Base-by-base conservation (phyloP, 2,113 vertebrate species). In the Phrynocephalus versicolor region DNA sequence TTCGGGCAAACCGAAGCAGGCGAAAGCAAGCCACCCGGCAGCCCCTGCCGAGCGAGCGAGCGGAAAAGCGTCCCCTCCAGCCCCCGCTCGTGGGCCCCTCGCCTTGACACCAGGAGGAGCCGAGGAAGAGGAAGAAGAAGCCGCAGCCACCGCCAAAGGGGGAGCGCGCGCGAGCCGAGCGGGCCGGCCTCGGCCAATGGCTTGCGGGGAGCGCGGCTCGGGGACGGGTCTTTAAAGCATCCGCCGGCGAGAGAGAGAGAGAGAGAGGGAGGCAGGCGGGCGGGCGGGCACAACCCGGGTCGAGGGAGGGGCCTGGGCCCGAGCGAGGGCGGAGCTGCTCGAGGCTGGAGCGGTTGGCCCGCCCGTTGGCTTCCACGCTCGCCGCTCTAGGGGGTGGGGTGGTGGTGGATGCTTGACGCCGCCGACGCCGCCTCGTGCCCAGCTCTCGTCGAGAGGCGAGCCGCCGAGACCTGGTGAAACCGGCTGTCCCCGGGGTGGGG, bases 141-240 rank as follows among this genome's bases (percentile, higher is more conserved):
- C n/a, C n/a, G 33, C n/a, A 77, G 45, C 75, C 27, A 30, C 51
- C 2, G 41, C 30, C 72, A 33, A 57, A 55, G 76, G 39, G 39
- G 19, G 33, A 71, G 51, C 14, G 45, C 70, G 81, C 62, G 45
- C 37, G 55, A 60, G 45, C n/a, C n/a, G n/a, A n/a, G n/a, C n/a
- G 45, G 45, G 85, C 85, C 3, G 16, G 55, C 8, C 15, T 35
- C 64, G 78, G 79, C 75, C 84, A 83, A 85, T 83, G 55, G 41
- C 72, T 1, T 58, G 9, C 19, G n/a, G 12, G 3, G 23, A 45
- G 21, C 78, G 60, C 58, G 8, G 39, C 21, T 35, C 45, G 19
- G 71, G 85, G 85, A 55, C 5, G 35, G 64, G 37, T 62, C 80
- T 82, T 87, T 82, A 69, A 35, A 82, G 69, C 62, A 84, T 77